These are phyloP conservation scores for Intellagama lesueurii DNA, from an alignment of 2,797 vertebrate genomes.

Conservation along the genomic window DNA sequence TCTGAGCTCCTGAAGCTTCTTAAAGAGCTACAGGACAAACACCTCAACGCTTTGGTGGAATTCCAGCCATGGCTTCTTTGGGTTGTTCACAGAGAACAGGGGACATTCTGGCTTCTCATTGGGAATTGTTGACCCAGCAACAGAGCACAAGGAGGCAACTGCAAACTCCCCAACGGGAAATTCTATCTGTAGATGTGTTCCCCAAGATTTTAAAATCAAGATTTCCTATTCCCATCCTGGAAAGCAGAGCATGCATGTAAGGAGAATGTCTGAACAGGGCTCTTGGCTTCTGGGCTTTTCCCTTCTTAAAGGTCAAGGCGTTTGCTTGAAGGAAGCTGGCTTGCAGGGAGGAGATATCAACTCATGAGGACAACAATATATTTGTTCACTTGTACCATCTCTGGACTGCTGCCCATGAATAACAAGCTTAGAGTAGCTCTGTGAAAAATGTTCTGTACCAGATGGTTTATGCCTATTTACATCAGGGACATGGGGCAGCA, in stretches of 20 bases:
- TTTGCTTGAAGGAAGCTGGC: slow-evolving; percentile 51
- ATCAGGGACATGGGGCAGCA: not conserved
- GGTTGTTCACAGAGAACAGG: no score
- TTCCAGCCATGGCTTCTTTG: not conserved
- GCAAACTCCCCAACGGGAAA: no score
- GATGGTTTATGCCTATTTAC: not conserved
- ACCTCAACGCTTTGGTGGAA: not conserved
- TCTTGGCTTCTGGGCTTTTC: not conserved
- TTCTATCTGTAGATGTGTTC: no score
- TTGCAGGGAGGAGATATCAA: slow-evolving; percentile 41
- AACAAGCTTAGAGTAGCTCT: slow-evolving; percentile 30
- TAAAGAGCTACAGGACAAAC: not conserved
- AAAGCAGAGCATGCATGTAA: not conserved
- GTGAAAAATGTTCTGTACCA: accelerated
- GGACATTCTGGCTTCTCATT: not conserved
- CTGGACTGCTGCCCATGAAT: slow-evolving; percentile 29
- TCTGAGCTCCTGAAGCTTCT: not conserved
- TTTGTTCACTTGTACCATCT: slow-evolving; percentile 50
- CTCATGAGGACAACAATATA: slow-evolving; percentile 43
- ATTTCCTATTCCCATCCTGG: not conserved
- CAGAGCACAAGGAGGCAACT: no score
- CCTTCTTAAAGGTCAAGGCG: slow-evolving; percentile 37
- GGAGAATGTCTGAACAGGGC: not conserved
- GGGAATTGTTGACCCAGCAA: no score
- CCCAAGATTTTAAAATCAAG: not conserved